Conservation (phyloP, 64 coral and sea anemone genomes). For the Trachythela sp. region DNA sequence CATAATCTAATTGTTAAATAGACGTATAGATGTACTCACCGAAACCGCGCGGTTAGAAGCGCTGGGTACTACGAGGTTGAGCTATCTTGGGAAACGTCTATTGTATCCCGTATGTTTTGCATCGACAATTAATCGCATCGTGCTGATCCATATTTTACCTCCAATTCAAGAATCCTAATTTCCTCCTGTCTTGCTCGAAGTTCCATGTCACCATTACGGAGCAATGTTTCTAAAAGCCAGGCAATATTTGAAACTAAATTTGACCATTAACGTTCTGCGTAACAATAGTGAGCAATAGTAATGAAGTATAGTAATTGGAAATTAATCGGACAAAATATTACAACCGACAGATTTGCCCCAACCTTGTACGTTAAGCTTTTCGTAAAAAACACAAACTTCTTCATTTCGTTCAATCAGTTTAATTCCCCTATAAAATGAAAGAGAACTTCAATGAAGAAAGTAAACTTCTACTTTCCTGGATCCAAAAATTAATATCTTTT, state of each 20-base stretch:
- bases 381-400: constrained; percentile 99
- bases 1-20: no score
- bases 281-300: no score
- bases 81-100: no score
- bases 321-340: not conserved
- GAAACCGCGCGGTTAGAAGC: no score
- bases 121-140: not conserved
- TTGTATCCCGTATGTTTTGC: no score
- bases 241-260: not conserved
- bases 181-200: constrained; percentile 81
- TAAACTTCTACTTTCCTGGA: not conserved
- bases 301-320: not conserved
- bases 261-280: no score
- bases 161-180: constrained; percentile 92
- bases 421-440: constrained; percentile 67
- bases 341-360: not conserved
- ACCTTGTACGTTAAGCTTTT: constrained; percentile 99
- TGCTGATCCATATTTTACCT: constrained; percentile 48
- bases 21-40: no score
- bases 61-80: no score
- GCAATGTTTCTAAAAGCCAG: constrained; percentile 74
- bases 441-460: not conserved
- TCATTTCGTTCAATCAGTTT: constrained; percentile 96
- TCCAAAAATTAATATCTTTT: no score
- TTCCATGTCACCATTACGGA: constrained; percentile 96